These are phyloP conservation scores for Macaria liturata DNA, from an alignment of 2,888 invertebrate species.

Conservation along the genomic window DNA sequence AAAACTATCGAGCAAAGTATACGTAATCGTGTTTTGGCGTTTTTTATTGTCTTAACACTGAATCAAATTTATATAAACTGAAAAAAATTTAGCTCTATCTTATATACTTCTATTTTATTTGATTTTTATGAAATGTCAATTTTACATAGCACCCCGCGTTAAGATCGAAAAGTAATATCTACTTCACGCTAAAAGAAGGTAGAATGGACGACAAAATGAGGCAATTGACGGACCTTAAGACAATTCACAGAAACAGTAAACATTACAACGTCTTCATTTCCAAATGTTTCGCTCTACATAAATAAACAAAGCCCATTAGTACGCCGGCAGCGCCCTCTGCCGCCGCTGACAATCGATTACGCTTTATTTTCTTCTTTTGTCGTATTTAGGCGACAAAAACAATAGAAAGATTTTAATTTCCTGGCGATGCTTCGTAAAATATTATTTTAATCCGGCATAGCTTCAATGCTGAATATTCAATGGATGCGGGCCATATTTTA, in stretches of 20 bases:
- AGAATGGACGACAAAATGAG: slow-evolving; percentile 1
- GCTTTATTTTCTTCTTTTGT: slow-evolving; percentile 45
- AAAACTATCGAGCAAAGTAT: too few relatives aligned
- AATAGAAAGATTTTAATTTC: slow-evolving; percentile 74
- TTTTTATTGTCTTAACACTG: too few relatives aligned
- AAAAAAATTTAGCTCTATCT: too few relatives aligned
- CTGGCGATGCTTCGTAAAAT: slow-evolving; percentile 65
- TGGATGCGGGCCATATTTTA: slow-evolving; percentile 63
- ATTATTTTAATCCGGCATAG: slow-evolving; percentile 69
- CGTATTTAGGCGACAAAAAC: slow-evolving; percentile 59
- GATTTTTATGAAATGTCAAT: too few relatives aligned
- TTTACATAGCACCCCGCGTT: too few relatives aligned
- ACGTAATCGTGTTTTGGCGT: too few relatives aligned
- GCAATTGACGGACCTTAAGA: slow-evolving; percentile 5
- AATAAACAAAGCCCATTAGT: slow-evolving; percentile 31
- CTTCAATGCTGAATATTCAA: slow-evolving; percentile 65
- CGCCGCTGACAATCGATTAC: slow-evolving; percentile 31
- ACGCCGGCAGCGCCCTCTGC: slow-evolving; percentile 19
- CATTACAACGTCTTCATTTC: slow-evolving; percentile 18
- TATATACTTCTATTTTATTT: too few relatives aligned
- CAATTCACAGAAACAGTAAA: slow-evolving; percentile 14
- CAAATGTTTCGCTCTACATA: slow-evolving; percentile 20
- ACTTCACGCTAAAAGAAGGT: neutral
- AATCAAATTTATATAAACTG: too few relatives aligned
- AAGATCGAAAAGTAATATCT: neutral